Percentiles rank a stretch among this genome's conserved stretches.
Evolutionary conservation across 1,140 invertebrate genomes (phyloP).

Genomic region (Chlorops oryzae): DNA sequence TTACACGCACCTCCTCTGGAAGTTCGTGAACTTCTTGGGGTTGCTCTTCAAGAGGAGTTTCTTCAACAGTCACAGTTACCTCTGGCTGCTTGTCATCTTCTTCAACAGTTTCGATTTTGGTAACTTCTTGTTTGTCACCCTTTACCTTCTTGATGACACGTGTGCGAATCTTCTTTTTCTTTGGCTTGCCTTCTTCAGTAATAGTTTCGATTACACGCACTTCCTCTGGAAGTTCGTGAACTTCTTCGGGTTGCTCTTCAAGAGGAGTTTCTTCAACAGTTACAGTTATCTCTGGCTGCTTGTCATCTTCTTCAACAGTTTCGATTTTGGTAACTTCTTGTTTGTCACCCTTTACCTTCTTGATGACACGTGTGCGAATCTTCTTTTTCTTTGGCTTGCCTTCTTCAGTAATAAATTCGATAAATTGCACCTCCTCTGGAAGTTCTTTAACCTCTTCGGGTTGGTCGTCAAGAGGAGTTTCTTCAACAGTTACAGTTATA

Average conservation of each 20-base stretch:
- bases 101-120: conserved; percentile 35
- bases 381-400: conserved; percentile 22
- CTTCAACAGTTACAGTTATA: conserved; percentile 25
- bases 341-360: conserved; percentile 17
- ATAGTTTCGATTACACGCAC: conserved; percentile 27
- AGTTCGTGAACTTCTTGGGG: conserved; percentile 17
- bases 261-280: conserved; percentile 16
- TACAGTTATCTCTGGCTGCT: conserved; percentile 30
- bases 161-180: conserved; percentile 26
- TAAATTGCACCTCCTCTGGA: conserved; percentile 24
- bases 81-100: conserved; percentile 31
- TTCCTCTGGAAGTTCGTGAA: conserved; percentile 36
- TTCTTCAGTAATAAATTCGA: conserved; percentile 30
- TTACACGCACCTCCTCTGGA: conserved; percentile 14
- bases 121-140: conserved; percentile 32
- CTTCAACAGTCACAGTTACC: conserved; percentile 28
- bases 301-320: conserved; percentile 31
- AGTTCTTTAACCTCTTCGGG: conserved; percentile 9
- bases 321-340: conserved; percentile 26
- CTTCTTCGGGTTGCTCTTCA: conserved; percentile 18
- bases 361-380: conserved; percentile 19
- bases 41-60: conserved; percentile 17
- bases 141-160: conserved; percentile 33
- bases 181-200: conserved; percentile 26
- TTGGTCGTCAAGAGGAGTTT: conserved; percentile 23